These are phyloP conservation scores for Cinclus cinclus DNA, from an alignment of 2,113 vertebrate genomes.

Conservation along the genomic window DNA sequence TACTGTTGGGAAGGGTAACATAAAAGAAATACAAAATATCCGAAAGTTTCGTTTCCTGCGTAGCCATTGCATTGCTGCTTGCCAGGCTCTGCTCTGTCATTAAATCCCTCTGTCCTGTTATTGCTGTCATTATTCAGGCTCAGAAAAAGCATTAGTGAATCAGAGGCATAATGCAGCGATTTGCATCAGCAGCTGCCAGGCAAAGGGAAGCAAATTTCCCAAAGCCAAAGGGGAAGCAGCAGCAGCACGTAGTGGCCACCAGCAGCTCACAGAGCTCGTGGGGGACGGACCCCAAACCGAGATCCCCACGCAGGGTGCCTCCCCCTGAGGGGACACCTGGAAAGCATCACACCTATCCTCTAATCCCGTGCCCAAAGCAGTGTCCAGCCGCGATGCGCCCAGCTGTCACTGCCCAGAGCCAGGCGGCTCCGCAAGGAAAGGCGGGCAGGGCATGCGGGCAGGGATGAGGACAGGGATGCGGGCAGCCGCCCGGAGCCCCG, in stretches of 20 bases:
- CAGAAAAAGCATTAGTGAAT: not conserved
- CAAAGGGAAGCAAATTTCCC: not conserved
- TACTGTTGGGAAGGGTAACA: not conserved
- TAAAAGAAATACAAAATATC: not conserved
- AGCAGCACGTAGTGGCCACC: accelerated
- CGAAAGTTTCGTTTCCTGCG: not conserved
- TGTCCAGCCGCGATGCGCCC: not conserved
- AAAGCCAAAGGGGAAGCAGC: not conserved
- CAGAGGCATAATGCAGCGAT: not conserved
- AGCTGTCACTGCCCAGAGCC: not conserved
- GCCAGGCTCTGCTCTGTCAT: not conserved
- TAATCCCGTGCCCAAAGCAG: not conserved
- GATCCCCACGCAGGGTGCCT: no score
- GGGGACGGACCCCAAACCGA: not conserved
- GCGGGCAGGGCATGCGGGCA: not conserved
- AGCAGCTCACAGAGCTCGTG: not conserved
- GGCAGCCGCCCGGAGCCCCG: not conserved
- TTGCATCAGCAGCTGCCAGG: not conserved
- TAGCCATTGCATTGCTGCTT: not conserved
- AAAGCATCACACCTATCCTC: not conserved
- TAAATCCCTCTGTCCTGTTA: not conserved
- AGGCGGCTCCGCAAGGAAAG: not conserved
- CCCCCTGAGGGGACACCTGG: not conserved
- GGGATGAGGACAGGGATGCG: no score
- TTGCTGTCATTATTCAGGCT: not conserved